Evolutionary conservation across 2,113 vertebrate genomes (phyloP).

Genomic region (Peromyscus californicus): DNA sequence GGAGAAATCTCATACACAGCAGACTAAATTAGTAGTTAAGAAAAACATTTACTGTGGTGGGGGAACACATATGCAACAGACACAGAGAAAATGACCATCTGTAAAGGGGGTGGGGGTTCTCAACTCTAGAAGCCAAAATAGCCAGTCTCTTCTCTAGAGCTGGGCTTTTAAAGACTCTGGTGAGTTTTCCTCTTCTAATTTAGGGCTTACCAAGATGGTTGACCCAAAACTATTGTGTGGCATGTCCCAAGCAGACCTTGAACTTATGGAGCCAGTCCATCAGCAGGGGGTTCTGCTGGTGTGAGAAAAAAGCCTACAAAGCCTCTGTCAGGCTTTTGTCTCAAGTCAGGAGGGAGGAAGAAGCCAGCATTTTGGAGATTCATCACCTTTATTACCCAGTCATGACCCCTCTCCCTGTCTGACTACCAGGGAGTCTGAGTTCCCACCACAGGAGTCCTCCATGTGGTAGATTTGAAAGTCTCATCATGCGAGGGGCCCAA

Average conservation of each 20-base stretch:
- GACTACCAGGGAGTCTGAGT: neutral
- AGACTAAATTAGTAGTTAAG: neutral
- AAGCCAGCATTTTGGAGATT: neutral
- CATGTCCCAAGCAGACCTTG: neutral
- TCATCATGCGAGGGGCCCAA: neutral
- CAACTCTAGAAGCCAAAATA: neutral
- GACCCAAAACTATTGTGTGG: neutral
- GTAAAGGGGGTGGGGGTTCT: rapidly evolving
- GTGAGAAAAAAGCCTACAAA: neutral
- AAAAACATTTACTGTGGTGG: neutral
- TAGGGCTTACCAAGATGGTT: rapidly evolving
- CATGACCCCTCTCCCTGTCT: neutral
- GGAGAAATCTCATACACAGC: neutral
- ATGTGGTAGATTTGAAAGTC: neutral
- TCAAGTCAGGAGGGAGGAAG: neutral
- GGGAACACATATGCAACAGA: neutral
- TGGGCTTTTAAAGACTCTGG: neutral
- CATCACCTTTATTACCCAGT: neutral
- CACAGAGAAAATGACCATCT: neutral
- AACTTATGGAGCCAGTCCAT: neutral
- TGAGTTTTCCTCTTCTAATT: neutral
- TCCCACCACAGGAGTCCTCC: neutral
- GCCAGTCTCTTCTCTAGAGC: neutral
- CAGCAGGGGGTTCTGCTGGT: neutral
- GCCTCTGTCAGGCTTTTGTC: neutral